Conservation (phyloP, 64 coral and sea anemone genomes). For the Actinia equina region DNA sequence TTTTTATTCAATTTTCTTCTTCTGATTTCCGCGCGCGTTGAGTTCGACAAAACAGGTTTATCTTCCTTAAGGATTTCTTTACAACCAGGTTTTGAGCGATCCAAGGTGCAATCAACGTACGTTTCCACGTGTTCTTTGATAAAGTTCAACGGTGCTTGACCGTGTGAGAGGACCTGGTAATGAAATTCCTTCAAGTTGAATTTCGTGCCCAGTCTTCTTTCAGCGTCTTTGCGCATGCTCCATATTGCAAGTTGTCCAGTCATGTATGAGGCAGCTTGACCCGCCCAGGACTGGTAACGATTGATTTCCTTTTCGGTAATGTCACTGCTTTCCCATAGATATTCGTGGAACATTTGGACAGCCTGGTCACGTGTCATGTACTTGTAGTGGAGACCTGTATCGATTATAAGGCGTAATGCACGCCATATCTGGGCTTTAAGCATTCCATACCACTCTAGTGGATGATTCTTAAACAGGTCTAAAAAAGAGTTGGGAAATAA, state of each 20-base stretch:
- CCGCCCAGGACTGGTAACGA: slow-evolving; percentile 54
- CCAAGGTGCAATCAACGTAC: slow-evolving; percentile 33
- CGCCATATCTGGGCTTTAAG: slow-evolving; percentile 53
- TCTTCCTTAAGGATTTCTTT: not conserved
- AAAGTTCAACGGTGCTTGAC: slow-evolving; percentile 27
- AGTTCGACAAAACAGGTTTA: not conserved
- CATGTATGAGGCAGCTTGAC: slow-evolving; percentile 55
- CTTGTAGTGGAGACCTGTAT: slow-evolving; percentile 45
- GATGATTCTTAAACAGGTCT: slow-evolving; percentile 41
- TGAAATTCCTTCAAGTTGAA: slow-evolving; percentile 54
- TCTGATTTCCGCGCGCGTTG: not conserved
- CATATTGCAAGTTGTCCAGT: slow-evolving; percentile 47
- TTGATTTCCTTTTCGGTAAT: slow-evolving; percentile 23
- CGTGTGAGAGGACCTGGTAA: slow-evolving; percentile 49
- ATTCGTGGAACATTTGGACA: slow-evolving; percentile 22
- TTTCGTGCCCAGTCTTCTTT: slow-evolving; percentile 17
- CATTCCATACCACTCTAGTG: slow-evolving; percentile 25
- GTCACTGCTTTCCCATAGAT: slow-evolving; percentile 55
- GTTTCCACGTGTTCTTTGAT: slow-evolving; percentile 33
- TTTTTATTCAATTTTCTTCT: slow-evolving; percentile 7
- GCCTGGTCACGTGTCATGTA: slow-evolving; percentile 55
- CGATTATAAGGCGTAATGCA: slow-evolving; percentile 46
- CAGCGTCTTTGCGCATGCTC: slow-evolving; percentile 40
- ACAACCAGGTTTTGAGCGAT: not conserved
- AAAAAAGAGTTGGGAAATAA: not conserved